phyloP scores from a whole-genome alignment of 35 echinoderm and acorn worm species.

The Ptychodera flava region DNA sequence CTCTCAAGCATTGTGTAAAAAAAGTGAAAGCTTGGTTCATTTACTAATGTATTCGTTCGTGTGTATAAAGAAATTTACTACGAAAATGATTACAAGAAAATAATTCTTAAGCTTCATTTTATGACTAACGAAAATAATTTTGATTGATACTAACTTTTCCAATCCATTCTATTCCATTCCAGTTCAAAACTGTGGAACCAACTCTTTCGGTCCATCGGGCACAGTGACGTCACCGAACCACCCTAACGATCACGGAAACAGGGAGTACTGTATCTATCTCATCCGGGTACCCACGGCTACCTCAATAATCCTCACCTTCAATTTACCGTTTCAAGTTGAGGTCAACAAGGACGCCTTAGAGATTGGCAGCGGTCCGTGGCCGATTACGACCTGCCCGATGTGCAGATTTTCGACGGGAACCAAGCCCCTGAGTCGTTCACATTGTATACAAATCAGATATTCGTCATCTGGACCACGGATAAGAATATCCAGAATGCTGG shows the following conservation, averaged over 20 bases:
- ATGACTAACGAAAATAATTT: too few relatives aligned
- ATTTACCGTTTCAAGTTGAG: not conserved
- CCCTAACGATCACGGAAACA: constrained; percentile 23
- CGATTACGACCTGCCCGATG: constrained; percentile 14
- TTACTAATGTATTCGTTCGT: too few relatives aligned
- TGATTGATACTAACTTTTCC: not conserved
- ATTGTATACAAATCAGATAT: constrained; percentile 8
- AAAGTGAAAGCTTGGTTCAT: too few relatives aligned
- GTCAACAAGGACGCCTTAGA: constrained; percentile 26
- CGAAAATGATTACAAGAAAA: too few relatives aligned
- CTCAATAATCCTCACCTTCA: constrained; percentile 26
- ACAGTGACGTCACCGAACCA: constrained; percentile 30
- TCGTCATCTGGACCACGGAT: constrained; percentile 44
- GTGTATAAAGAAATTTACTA: too few relatives aligned
- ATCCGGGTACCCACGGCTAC: constrained; percentile 36
- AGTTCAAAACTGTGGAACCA: constrained; percentile 3
- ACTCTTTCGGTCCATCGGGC: not conserved
- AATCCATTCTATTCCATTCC: not conserved
- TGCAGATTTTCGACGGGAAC: constrained; percentile 34
- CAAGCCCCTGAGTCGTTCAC: constrained; percentile 10
- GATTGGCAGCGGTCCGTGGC: constrained; percentile 21
- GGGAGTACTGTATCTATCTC: constrained; percentile 37
- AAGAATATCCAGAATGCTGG: constrained; percentile 28
- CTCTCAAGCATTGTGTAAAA: too few relatives aligned
- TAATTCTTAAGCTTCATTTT: too few relatives aligned